Conservation (phyloP, 2,888 invertebrate genomes). For the Drosophila lutescens region DNA sequence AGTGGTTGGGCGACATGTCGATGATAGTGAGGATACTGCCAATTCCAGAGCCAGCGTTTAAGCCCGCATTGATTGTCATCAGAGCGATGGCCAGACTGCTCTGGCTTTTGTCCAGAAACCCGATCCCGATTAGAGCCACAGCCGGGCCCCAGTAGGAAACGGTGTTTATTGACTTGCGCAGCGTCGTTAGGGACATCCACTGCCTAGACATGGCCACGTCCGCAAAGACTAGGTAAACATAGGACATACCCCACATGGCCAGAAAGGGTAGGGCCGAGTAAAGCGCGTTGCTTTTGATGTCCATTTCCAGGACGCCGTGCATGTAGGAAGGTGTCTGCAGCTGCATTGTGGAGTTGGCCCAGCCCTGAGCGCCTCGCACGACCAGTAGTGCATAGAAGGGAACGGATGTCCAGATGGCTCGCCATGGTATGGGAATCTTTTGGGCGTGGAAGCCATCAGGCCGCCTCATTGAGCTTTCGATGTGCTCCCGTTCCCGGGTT, state of each 20-base stretch:
- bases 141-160: slow-evolving; percentile 85
- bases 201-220: slow-evolving; percentile 84
- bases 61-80: slow-evolving; percentile 86
- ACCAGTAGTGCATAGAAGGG: slow-evolving; percentile 86
- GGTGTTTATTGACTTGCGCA: slow-evolving; percentile 75
- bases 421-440: slow-evolving; percentile 86
- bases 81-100: slow-evolving; percentile 84
- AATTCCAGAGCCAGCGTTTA: slow-evolving; percentile 74
- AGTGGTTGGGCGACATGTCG: slow-evolving; percentile 88
- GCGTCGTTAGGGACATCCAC: slow-evolving; percentile 77
- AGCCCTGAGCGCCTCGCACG: slow-evolving; percentile 87
- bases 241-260: slow-evolving; percentile 85
- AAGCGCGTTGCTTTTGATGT: slow-evolving; percentile 86
- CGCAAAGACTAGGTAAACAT: slow-evolving; percentile 84
- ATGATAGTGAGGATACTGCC: slow-evolving; percentile 86
- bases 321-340: slow-evolving; percentile 89
- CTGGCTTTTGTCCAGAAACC: slow-evolving; percentile 84
- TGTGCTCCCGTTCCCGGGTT: slow-evolving; percentile 86
- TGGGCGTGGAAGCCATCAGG: slow-evolving; percentile 58
- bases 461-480: slow-evolving; percentile 85
- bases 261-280: slow-evolving; percentile 85
- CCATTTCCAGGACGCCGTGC: slow-evolving; percentile 86
- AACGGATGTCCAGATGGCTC: slow-evolving; percentile 86
- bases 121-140: slow-evolving; percentile 85
- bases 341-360: slow-evolving; percentile 89